Conservation (phyloP, 2,888 invertebrate genomes). For the Hoplodrina ambigua region DNA sequence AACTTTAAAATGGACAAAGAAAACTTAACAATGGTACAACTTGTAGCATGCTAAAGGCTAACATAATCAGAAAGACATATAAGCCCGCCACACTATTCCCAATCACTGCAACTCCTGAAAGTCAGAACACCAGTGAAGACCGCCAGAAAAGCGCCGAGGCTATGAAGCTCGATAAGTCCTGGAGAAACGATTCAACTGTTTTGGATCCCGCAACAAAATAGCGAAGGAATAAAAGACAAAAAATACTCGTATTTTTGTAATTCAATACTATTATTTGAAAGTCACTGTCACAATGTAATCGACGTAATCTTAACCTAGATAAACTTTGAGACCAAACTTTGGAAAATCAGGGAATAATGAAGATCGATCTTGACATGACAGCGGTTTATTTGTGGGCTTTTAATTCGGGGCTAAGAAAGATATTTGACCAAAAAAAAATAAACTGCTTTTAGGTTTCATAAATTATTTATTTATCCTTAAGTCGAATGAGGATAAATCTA, state of each 20-base stretch:
- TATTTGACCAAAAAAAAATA: constrained; percentile 5
- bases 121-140: too few species aligned
- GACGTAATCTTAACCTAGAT: constrained; percentile 10
- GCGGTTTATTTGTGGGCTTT: constrained; percentile 14
- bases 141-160: too few species aligned
- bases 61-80: too few species aligned
- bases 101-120: too few species aligned
- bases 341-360: constrained; percentile 18
- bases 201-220: too few species aligned
- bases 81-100: too few species aligned
- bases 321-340: constrained; percentile 23
- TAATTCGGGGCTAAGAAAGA: constrained; percentile 1
- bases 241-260: background rate
- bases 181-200: too few species aligned
- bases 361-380: constrained; percentile 38
- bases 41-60: too few species aligned
- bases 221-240: background rate
- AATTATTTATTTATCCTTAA: background rate
- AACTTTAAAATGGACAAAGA: too few species aligned
- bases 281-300: constrained; percentile 8
- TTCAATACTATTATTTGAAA: background rate
- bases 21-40: too few species aligned
- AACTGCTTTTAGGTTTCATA: background rate
- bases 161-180: too few species aligned
- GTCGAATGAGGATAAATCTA: too few species aligned